Percentiles rank a stretch among this genome's conserved stretches.
These are phyloP conservation scores for Borostomias antarcticus DNA, from an alignment of 2,797 vertebrate species.

Conservation along the genomic window DNA sequence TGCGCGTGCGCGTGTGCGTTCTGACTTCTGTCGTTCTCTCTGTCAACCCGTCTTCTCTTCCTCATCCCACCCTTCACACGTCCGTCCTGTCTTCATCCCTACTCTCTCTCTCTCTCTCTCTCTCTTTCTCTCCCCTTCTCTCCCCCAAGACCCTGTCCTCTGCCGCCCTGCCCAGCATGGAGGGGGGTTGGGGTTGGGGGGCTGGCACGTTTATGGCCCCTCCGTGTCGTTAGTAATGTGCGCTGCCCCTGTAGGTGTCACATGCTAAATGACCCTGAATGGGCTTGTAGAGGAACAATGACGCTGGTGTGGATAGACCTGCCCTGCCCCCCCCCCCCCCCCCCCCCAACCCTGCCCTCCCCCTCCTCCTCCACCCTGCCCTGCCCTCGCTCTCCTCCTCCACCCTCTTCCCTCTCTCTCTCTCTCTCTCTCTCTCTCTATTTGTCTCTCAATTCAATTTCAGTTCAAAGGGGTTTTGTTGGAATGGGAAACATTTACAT, in stretches of 20 bases:
- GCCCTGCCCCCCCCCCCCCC: constrained; percentile 51
- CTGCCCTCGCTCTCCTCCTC: constrained; percentile 33
- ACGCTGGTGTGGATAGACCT: constrained; percentile 70
- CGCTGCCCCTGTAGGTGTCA: constrained; percentile 73
- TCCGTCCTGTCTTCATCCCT: neutral
- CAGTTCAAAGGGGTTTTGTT: too few species aligned
- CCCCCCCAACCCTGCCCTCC: constrained; percentile 42
- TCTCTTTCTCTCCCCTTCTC: neutral
- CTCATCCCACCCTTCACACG: too few species aligned
- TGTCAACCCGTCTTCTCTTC: constrained; percentile 12
- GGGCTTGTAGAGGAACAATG: constrained; percentile 72
- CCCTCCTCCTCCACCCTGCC: constrained; percentile 35
- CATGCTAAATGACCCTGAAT: constrained; percentile 79
- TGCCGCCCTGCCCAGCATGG: constrained; percentile 2
- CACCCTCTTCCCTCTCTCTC: constrained; percentile 7
- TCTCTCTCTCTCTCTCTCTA: constrained; percentile 1
- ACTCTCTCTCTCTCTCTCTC: neutral
- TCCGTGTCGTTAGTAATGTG: constrained; percentile 64
- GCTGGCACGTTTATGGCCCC: constrained; percentile 67
- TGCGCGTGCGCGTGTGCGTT: neutral
- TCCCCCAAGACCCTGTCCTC: constrained; percentile 12
- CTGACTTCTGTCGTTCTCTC: constrained; percentile 20
- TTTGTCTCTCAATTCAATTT: too few species aligned
- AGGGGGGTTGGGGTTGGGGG: constrained; percentile 19
- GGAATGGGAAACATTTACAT: too few species aligned